phyloP scores from a whole-genome alignment of 2,113 vertebrate species.

The Silurus meridionalis region DNA sequence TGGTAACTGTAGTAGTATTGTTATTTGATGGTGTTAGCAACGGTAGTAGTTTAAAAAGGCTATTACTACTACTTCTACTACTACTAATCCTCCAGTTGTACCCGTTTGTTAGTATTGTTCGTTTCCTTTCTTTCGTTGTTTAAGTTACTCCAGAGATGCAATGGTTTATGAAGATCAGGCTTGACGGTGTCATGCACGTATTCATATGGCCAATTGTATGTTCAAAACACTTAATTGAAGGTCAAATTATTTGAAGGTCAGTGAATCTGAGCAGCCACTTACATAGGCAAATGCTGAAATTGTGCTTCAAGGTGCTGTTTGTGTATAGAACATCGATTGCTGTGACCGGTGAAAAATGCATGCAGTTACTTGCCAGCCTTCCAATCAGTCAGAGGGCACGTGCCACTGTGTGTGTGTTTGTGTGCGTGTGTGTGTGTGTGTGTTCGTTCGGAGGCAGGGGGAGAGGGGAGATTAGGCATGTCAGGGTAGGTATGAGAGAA shows the following conservation, averaged over 20 bases:
- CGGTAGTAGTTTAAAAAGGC: too few species aligned
- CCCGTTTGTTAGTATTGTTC: not conserved
- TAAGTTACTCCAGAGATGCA: not conserved
- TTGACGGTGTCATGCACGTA: not conserved
- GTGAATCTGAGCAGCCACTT: not conserved
- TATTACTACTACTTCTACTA: too few species aligned
- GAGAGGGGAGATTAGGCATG: conserved; percentile 10
- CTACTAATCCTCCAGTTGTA: not conserved
- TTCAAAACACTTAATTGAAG: not conserved
- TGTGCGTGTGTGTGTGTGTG: not conserved
- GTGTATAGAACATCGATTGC: not conserved
- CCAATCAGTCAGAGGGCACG: not conserved
- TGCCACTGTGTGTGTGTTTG: not conserved
- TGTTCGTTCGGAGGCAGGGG: not conserved
- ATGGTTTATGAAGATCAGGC: not conserved
- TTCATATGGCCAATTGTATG: not conserved
- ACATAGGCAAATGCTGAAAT: not conserved
- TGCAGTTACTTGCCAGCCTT: not conserved
- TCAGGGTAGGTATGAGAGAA: conserved; percentile 41
- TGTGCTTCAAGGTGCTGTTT: not conserved
- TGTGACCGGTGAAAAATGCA: not conserved
- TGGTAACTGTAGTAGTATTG: not conserved
- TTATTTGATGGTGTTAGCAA: too few species aligned
- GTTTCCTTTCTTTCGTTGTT: not conserved
- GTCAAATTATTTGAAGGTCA: conserved; percentile 6